Evolutionary conservation across 2,888 invertebrate species (phyloP), one percentile per base, ranked within the genome.

Genomic region (Rugalucina vietnamica): DNA sequence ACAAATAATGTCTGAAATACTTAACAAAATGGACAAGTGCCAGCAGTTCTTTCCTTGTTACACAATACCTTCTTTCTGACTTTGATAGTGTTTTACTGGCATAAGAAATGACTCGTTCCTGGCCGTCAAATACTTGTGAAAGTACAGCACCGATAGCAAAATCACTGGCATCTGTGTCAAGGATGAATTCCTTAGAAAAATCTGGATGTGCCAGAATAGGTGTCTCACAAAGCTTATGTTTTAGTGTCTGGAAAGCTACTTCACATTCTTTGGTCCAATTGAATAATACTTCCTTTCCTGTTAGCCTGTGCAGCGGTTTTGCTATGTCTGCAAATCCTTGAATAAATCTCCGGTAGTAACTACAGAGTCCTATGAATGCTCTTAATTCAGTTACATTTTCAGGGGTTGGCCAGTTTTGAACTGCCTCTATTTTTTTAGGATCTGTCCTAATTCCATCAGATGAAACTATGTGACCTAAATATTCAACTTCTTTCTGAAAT

Each of bases 121-220:
- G n/a, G n/a, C n/a, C n/a, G n/a, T n/a, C n/a, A n/a, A n/a, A n/a
- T n/a, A n/a, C n/a, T 73, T 79, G 81, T 4, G 73, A 54, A 12
- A 87, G 70, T 2, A 86, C 85, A 39, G 60, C 79, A 5, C 78
- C 76, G 21, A 79, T 72, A 8, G 82, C 76, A 24, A 50, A 24
- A 29, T 79, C 75, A 65, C 87, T 57, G 2, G 79, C 79, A 54
- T 87, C 74, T 3, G 49, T 85, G 36, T 86, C 81, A 0, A 86
- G 65, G 29, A 78, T 69, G 24, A 76, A 81, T 27, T 32, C 29
- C 27, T 76, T 69, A 3, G 65, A 71, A 34, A 71, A 74, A 49
- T 54, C 27, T 50, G 81, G 81, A 76, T 76, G 73, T 12, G 69
- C 75, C 12, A 81, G 27, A 14, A 69, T 69, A 10, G 81, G 76